These are phyloP conservation scores for Sphenopsis melanotis DNA, from an alignment of 2,797 vertebrate genomes.

Conservation along the genomic window DNA sequence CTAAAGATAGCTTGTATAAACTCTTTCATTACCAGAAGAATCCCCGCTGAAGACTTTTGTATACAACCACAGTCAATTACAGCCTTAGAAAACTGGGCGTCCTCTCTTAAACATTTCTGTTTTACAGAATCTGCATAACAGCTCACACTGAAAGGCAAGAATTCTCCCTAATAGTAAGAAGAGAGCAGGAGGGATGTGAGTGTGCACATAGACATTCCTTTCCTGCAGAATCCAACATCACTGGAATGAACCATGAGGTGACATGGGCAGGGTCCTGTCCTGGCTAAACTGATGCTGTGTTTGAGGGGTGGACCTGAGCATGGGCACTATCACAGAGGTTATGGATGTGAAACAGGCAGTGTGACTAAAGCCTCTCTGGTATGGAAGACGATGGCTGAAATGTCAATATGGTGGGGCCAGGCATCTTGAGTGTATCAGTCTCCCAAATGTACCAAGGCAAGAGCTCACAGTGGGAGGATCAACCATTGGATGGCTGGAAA, in stretches of 20 bases:
- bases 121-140: not conserved
- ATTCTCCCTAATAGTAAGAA: not conserved
- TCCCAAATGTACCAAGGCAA: not conserved
- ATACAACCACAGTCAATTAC: fast-evolving
- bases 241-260: not conserved
- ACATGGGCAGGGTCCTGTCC: not conserved
- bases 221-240: not conserved
- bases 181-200: not conserved
- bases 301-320: not conserved
- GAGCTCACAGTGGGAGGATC: not conserved
- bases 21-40: not conserved
- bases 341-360: not conserved
- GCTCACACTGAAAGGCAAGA: not conserved
- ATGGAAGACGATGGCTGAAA: not conserved
- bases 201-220: not conserved
- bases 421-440: not conserved
- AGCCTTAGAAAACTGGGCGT: not conserved
- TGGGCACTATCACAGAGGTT: not conserved
- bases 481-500: not conserved
- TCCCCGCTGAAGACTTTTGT: not conserved
- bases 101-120: not conserved
- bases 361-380: not conserved
- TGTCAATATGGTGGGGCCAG: not conserved
- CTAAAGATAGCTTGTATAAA: not conserved
- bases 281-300: not conserved